phyloP scores from a whole-genome alignment of 1,140 invertebrate species.

The Asbolus verrucosus region DNA sequence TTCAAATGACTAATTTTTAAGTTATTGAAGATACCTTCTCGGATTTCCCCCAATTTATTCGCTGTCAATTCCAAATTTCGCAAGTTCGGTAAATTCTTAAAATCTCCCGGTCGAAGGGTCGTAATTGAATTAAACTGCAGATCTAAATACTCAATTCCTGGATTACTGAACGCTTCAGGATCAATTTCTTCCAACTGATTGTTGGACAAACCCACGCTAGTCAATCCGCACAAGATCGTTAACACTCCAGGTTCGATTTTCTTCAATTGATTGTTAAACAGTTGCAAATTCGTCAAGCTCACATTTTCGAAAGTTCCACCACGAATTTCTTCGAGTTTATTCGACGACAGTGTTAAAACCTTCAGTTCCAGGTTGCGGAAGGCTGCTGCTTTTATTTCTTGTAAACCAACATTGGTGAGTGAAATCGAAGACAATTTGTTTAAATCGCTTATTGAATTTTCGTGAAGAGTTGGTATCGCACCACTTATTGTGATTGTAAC shows the following conservation, averaged over 20 bases:
- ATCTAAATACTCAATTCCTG: not conserved
- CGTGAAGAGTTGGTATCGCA: too few relatives aligned
- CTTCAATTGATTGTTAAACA: not conserved
- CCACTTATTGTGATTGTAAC: too few relatives aligned
- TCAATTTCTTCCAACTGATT: conserved; percentile 3
- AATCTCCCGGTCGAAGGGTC: conserved; percentile 22
- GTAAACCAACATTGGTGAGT: too few relatives aligned
- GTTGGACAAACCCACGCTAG: not conserved
- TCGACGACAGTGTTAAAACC: too few relatives aligned
- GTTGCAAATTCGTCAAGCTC: not conserved
- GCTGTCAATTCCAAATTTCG: conserved; percentile 27
- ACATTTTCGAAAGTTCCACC: conserved; percentile 13
- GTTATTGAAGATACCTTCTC: conserved; percentile 44
- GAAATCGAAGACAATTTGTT: too few relatives aligned
- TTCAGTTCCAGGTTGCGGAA: too few relatives aligned
- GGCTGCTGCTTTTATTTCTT: too few relatives aligned
- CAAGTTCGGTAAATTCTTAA: conserved; percentile 46
- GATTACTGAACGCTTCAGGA: not conserved
- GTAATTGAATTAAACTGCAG: not conserved
- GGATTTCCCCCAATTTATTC: conserved; percentile 45
- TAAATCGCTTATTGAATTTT: too few relatives aligned
- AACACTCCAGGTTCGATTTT: not conserved
- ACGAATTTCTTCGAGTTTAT: not conserved
- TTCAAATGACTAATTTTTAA: conserved; percentile 36
- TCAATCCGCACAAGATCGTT: not conserved